Base-by-base conservation (phyloP, 1,140 invertebrate genomes). In the Fopius arisanus region DNA sequence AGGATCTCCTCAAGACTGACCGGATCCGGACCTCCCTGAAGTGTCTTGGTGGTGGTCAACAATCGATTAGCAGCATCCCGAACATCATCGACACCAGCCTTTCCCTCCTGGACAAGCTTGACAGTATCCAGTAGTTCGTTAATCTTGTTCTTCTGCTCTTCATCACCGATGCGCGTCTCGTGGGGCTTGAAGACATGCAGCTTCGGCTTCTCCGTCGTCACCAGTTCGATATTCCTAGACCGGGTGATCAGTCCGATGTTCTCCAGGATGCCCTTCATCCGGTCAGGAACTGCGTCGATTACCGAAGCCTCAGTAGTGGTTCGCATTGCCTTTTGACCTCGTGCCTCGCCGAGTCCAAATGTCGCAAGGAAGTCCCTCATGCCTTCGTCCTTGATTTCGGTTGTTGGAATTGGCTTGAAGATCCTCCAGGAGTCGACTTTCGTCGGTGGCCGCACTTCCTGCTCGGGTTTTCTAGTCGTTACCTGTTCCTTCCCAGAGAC, bases 321-420 rank as follows among this genome's bases (percentile, higher is more conserved):
- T 43, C 78, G 79, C 74, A 88, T 84, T 0, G 87, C 74, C 66
- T 89, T 89, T 31, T 84, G 78, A 3, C 72, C 79, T 40, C 87
- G 74, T 16, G 16, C 78, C 0, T 82, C 82, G 0, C 88, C 84
- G 1, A 92, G 81, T 3, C 91, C 91, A 76, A 91, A 92, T 41
- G 79, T 86, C 0, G 89, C 86, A 19, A 92, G 75, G 29, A 92
- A 89, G 10, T 88, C 84, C 70, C 87, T 88, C 90, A 92, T 91
- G 37, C 90, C 90, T 33, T 86, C 79, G 59, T 89, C 86, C 31
- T 83, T 82, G 0, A 87, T 78, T 3, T 74, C 77, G 9, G 85
- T 85, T 12, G 84, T 85, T 9, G 91, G 90, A 4, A 92, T 75
- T 1, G 90, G 90, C 79, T 91, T 92, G 71, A 92, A 92, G 16